A percentile compares a stretch with the other conserved stretches of the same genome.
phyloP scores from a whole-genome alignment of 2,888 invertebrate genomes.

The Rotaria macrura region DNA sequence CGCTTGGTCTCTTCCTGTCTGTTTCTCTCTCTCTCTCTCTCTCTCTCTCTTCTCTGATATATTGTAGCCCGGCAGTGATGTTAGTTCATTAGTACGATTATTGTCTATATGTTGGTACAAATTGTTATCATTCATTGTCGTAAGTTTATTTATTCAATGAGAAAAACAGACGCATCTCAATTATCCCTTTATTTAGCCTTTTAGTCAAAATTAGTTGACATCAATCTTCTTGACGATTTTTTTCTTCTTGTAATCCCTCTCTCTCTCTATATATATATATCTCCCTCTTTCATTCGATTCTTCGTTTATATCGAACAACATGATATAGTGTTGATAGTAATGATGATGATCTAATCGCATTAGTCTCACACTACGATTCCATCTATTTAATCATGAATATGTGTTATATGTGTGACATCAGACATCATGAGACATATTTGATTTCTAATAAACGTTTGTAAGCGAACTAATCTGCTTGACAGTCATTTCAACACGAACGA shows the following conservation, averaged over 20 bases:
- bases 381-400: background rate
- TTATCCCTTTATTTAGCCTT: constrained; percentile 5
- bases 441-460: background rate
- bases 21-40: no score
- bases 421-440: constrained; percentile 15
- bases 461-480: background rate
- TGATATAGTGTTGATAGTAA: background rate
- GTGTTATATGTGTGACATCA: background rate
- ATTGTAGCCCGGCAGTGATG: background rate
- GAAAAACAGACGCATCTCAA: background rate
- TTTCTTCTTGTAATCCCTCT: background rate
- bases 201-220: constrained; percentile 12
- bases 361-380: constrained; percentile 8
- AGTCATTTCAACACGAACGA: background rate
- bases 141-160: constrained; percentile 4
- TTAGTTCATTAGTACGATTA: background rate
- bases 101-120: background rate
- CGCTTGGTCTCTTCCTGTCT: no score
- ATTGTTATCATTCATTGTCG: background rate
- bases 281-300: background rate
- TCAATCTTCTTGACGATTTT: background rate
- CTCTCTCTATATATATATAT: no score
- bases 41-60: background rate
- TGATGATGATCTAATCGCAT: constrained; percentile 12
- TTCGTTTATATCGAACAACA: background rate